Evolutionary conservation across 1,140 invertebrate species (phyloP).

Genomic region (Antheraea pernyi): DNA sequence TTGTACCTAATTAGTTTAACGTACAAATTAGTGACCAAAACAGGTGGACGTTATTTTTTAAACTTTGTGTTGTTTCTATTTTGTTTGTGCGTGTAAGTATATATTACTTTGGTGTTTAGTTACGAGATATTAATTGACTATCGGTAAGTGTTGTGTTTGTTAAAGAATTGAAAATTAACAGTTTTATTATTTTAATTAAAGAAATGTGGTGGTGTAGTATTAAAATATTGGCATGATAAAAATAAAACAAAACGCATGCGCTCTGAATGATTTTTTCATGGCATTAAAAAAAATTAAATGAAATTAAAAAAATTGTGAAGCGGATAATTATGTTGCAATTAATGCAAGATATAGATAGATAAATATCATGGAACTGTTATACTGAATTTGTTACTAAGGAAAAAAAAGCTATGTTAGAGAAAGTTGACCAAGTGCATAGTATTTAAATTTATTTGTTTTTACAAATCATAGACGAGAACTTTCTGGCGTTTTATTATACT

Average conservation of each 20-base stretch:
- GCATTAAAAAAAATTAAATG: background rate
- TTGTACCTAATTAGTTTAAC: constrained; percentile 15
- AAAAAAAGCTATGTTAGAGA: no score
- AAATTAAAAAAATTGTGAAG: background rate
- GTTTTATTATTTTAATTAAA: constrained; percentile 33
- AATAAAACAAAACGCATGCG: constrained; percentile 45
- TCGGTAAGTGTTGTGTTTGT: constrained; percentile 69
- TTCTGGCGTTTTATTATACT: no score
- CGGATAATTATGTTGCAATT: constrained; percentile 18
- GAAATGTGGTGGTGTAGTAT: constrained; percentile 62
- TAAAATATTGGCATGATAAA: constrained; percentile 56
- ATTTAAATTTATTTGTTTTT: no score
- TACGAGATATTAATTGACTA: constrained; percentile 43
- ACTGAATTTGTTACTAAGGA: no score
- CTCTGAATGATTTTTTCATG: constrained; percentile 36
- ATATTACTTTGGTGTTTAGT: constrained; percentile 26
- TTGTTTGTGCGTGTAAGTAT: constrained; percentile 43
- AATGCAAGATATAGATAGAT: constrained; percentile 21
- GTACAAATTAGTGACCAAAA: constrained; percentile 10
- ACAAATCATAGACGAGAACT: no score
- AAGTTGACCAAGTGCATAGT: no score
- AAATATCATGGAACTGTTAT: no score
- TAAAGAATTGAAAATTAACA: constrained; percentile 49
- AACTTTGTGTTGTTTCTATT: constrained; percentile 32
- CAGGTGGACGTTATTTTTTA: constrained; percentile 42